Conservation (phyloP, 2,113 vertebrate species). For the Emydocephalus ijimae region DNA sequence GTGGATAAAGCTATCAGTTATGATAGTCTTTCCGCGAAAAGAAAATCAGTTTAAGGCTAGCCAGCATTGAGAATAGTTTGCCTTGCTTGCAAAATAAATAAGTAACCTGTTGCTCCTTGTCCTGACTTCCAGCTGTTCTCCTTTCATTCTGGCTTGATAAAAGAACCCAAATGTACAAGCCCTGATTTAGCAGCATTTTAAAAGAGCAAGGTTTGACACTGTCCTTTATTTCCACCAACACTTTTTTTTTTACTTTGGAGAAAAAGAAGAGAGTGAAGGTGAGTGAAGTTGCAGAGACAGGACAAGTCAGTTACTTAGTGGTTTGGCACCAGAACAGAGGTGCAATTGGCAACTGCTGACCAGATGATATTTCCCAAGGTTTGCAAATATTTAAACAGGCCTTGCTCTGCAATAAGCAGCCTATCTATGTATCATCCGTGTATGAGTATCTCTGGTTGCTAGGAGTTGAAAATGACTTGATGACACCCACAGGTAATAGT, state of each 20-base stretch:
- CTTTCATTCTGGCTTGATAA: neutral
- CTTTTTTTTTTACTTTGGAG: neutral
- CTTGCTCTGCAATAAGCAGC: neutral
- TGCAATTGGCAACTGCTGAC: neutral
- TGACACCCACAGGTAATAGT: neutral
- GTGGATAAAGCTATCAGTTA: neutral
- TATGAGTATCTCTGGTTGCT: neutral
- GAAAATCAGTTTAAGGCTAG: neutral
- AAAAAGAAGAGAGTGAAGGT: neutral
- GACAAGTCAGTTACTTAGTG: neutral
- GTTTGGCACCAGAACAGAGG: neutral
- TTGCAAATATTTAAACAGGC: neutral
- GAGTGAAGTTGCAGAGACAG: neutral
- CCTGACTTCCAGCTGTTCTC: neutral
- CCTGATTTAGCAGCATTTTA: neutral
- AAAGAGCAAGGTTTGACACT: neutral
- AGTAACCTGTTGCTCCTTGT: neutral
- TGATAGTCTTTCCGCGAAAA: neutral
- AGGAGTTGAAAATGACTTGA: neutral
- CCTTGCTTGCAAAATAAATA: neutral
- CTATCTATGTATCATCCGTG: neutral
- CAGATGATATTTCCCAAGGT: neutral
- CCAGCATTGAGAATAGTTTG: neutral
- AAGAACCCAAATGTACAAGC: neutral
- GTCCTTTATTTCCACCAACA: neutral